Conservation (phyloP, 2,797 vertebrate species). For the Microhierax caerulescens region DNA sequence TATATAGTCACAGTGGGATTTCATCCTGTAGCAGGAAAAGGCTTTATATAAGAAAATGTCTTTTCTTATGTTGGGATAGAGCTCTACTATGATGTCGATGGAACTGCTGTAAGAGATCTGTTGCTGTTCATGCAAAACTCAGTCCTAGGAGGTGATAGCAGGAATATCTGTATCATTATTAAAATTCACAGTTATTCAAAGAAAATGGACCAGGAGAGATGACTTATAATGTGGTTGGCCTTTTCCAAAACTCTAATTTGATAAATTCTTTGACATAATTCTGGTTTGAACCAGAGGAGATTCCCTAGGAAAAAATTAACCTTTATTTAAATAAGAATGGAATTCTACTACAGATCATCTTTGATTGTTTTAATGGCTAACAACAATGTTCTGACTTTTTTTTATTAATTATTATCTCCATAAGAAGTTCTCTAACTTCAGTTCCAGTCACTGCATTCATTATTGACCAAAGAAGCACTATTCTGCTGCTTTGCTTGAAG, state of each 20-base stretch:
- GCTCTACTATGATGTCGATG: not conserved
- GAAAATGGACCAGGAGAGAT: not conserved
- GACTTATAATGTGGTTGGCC: not conserved
- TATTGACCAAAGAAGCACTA: too few relatives aligned
- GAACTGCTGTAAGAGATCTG: not conserved
- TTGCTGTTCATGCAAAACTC: not conserved
- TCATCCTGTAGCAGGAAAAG: not conserved
- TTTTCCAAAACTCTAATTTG: not conserved
- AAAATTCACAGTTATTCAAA: not conserved
- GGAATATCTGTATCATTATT: not conserved
- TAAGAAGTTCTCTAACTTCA: not conserved
- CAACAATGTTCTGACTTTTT: not conserved
- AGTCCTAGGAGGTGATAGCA: not conserved
- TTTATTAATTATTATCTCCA: not conserved
- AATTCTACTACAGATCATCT: not conserved
- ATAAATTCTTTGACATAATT: not conserved
- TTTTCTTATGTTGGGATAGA: not conserved
- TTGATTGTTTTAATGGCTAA: not conserved
- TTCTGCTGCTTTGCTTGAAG: not conserved
- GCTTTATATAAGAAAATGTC: not conserved
- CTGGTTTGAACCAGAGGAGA: not conserved
- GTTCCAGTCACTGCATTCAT: not conserved
- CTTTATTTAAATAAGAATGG: not conserved
- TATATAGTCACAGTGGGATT: not conserved
- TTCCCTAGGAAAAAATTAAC: not conserved